Evolutionary conservation across 1,140 invertebrate genomes (phyloP).

Genomic region (Leptinotarsa texana): DNA sequence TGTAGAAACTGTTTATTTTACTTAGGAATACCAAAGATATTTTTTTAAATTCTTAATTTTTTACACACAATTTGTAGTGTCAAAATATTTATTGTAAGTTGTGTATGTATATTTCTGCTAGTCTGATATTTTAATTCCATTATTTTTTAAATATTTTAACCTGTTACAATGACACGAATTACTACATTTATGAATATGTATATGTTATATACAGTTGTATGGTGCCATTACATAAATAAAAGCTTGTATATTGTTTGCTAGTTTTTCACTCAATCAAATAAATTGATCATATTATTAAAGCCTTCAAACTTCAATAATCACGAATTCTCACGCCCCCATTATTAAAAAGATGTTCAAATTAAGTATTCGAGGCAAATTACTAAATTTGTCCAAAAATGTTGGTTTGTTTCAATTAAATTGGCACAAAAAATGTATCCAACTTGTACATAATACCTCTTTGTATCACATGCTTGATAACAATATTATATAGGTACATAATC

Average conservation of each 20-base stretch:
- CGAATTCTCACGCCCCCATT: too few species aligned
- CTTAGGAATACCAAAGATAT: slow-evolving; percentile 43
- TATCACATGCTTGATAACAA: too few species aligned
- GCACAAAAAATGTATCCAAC: too few species aligned
- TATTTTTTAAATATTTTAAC: slow-evolving; percentile 44
- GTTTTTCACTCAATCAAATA: too few species aligned
- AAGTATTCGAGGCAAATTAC: too few species aligned
- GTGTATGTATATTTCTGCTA: slow-evolving; percentile 37
- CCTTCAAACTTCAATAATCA: too few species aligned
- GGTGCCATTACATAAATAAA: slow-evolving; percentile 49
- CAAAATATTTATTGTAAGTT: slow-evolving; percentile 30
- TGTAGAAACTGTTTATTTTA: slow-evolving; percentile 25
- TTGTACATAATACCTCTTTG: too few species aligned
- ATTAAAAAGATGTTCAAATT: too few species aligned
- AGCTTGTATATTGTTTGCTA: slow-evolving; percentile 46
- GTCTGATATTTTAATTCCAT: slow-evolving; percentile 47
- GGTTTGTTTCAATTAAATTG: too few species aligned
- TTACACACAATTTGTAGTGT: not conserved
- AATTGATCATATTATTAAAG: too few species aligned
- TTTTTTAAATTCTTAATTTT: slow-evolving; percentile 13
- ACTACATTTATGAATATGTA: slow-evolving; percentile 35
- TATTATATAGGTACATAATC: too few species aligned
- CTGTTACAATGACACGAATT: slow-evolving; percentile 38
- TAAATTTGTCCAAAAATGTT: too few species aligned
- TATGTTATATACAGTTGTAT: slow-evolving; percentile 34